Evolutionary conservation across 2,888 invertebrate genomes (phyloP), one percentile per base, ranked within the genome.

Genomic region (Hyles lineata): DNA sequence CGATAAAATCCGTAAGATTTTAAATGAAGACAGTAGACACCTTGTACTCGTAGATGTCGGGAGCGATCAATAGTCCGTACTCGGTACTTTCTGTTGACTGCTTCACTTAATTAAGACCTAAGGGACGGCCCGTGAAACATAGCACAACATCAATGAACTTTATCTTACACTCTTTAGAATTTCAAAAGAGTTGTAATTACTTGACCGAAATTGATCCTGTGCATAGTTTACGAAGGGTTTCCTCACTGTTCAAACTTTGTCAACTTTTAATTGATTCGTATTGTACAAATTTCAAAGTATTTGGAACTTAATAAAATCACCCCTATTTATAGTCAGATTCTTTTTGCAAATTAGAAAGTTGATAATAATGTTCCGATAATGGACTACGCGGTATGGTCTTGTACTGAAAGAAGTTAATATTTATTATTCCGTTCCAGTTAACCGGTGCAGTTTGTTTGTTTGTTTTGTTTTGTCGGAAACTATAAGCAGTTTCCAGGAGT

Each of bases 21-120:
- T 58, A 52, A 70, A 58, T 69, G 43, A 70, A 25, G 23, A 23
- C 23, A 63, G 43, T 61, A 25, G 23, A 17, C 23, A 63, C 43
- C 32, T 63, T 23, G 15, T 55, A 19, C 55, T 23, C 58, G 58
- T n/a, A n/a, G n/a, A n/a, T n/a, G n/a, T 35, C 32, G 9, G 35
- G 7, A 25, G 50, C 72, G 72, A 61, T 72, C 70, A 60, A 72
- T 72, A 60, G 70, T 70, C 50, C 25, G 58, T 72, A 61, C 29
- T 60, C 50, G 23, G 35, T 50, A 52, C 61, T 29, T 59, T 61
- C 69, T 59, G 69, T 50, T 32, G 59, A 69, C 60, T 61, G 50
- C 69, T 60, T 43, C 32, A 69, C 52, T 72, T 72, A 72, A 72
- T 72, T 72, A 72, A 69, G 69, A 69, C 43, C 25, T 11, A 69